Evolutionary conservation across 2,113 vertebrate species (phyloP).

Genomic region (Limanda limanda): DNA sequence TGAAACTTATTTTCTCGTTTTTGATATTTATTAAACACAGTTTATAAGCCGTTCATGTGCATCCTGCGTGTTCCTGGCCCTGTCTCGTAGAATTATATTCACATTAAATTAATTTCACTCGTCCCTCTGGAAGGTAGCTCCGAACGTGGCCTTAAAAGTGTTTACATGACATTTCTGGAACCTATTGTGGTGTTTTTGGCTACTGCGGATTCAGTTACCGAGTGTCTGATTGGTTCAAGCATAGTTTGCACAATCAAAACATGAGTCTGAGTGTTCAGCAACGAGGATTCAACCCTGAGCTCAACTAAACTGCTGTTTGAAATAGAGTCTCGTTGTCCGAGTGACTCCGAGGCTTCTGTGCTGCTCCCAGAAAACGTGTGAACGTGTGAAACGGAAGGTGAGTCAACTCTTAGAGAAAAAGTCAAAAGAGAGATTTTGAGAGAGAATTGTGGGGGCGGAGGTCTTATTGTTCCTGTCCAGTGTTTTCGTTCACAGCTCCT

Average conservation of each 20-base stretch:
- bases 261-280: slow-evolving; percentile 9
- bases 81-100: slow-evolving; percentile 18
- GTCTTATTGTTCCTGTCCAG: slow-evolving; percentile 75
- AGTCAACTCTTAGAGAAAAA: slow-evolving; percentile 34
- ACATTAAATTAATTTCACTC: neutral
- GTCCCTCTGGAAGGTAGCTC: neutral
- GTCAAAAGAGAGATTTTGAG: slow-evolving; percentile 7
- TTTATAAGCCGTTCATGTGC: slow-evolving; percentile 13
- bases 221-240: neutral
- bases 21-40: slow-evolving; percentile 20
- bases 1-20: neutral
- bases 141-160: neutral
- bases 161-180: neutral
- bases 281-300: neutral
- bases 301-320: slow-evolving; percentile 3
- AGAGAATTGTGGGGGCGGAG: slow-evolving; percentile 37
- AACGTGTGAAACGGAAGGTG: slow-evolving; percentile 69
- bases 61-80: slow-evolving; percentile 17
- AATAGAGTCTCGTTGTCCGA: slow-evolving; percentile 2
- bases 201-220: neutral
- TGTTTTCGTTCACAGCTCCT: slow-evolving; percentile 80
- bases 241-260: neutral
- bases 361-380: slow-evolving; percentile 60
- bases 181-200: neutral
- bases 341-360: slow-evolving; percentile 15